Base-by-base conservation (phyloP, 2,888 invertebrate species). In the Tuta absoluta region DNA sequence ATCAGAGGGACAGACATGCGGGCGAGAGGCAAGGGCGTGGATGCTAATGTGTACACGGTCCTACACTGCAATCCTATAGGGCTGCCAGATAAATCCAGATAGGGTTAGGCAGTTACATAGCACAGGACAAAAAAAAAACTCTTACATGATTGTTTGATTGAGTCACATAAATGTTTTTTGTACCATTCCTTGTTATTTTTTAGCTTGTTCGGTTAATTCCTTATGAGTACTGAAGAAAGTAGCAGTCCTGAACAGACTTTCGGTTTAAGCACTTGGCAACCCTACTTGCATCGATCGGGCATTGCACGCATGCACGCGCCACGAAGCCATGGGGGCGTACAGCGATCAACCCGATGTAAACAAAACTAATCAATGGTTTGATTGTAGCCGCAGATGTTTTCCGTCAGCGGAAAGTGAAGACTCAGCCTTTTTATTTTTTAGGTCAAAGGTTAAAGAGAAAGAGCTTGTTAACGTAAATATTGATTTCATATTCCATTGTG, bases 1-100 rank as follows among this genome's bases (percentile, higher is more conserved):
- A 85, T 85, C 82, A 84, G 82, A 76, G 75, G 75, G 75, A 68
- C 70, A n/a, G 70, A 17, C 69, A 84, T 84, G 83, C 86, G 87
- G 86, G 86, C 77, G 72, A 79, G 76, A 74, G 76, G 76, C 69
- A 56, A 56, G 56, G 56, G 56, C 56, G 56, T 56, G 56, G 56
- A 28, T 56, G 56, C 56, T 56, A 56, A 56, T 56, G 33, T 56
- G 24, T 53, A 45, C 45, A 45, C 5, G 45, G 45, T n/a, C 45
- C n/a, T 45, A 10, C 33, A 33, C 33, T 33, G 33, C 33, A 33
- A 33, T 33, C 33, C 33, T 33, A 10, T 33, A 33, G 33, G 33
- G 33, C 33, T 33, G 4, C 33, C 33, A 28, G 28, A 28, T 4
- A 5, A 2, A 28, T 28, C 5, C 5, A 28, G 28, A 28, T 5